These are phyloP conservation scores for Crotophaga sulcirostris DNA, from an alignment of 2,113 vertebrate species.

Conservation along the genomic window DNA sequence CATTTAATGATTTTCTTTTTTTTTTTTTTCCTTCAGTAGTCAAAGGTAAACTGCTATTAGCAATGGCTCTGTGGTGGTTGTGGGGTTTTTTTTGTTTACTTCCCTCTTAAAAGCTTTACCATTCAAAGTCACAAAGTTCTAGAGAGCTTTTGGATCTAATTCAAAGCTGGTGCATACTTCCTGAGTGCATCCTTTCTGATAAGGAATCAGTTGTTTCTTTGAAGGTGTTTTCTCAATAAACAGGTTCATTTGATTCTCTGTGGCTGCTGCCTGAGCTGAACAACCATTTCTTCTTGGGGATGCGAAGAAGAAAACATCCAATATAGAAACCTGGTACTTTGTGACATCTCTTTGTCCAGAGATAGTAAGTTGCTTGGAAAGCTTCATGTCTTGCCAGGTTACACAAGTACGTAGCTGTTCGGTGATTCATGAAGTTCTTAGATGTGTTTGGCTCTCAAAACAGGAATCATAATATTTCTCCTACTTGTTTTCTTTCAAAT, in stretches of 20 bases:
- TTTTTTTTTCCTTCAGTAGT: neutral
- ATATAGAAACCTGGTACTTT: neutral
- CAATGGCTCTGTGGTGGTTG: neutral
- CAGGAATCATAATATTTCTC: neutral
- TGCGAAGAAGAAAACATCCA: neutral
- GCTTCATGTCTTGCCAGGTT: neutral
- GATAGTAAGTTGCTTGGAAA: neutral
- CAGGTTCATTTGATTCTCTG: neutral
- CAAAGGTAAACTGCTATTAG: constrained; percentile 11
- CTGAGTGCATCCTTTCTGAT: neutral
- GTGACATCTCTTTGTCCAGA: neutral
- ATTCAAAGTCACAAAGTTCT: neutral
- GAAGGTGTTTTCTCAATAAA: constrained; percentile 18
- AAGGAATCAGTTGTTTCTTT: constrained; percentile 1
- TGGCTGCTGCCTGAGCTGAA: neutral
- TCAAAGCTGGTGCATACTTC: neutral
- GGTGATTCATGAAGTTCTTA: neutral
- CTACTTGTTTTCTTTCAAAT: neutral
- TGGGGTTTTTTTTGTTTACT: neutral
- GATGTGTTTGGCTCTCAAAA: neutral
- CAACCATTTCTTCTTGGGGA: neutral
- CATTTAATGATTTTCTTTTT: neutral
- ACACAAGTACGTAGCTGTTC: neutral
- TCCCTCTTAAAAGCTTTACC: neutral
- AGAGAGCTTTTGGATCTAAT: neutral